A percentile compares a stretch with the other conserved stretches of the same genome.
phyloP scores from a whole-genome alignment of 2,888 invertebrate genomes.

The Listrodromus nycthemerus region DNA sequence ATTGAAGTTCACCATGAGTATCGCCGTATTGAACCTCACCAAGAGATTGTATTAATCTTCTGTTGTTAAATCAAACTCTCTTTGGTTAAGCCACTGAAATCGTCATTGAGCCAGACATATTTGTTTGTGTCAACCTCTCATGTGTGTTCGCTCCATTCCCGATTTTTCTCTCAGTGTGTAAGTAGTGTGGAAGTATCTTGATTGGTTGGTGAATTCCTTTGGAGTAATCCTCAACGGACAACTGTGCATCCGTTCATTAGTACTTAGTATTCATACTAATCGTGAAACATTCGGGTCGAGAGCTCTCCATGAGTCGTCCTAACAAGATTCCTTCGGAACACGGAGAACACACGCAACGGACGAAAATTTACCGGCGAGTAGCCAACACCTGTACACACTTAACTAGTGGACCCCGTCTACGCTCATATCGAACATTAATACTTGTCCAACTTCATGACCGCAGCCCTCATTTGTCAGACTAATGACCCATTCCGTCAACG shows the following conservation, averaged over 20 bases:
- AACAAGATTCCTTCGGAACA: not conserved
- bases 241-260: not conserved
- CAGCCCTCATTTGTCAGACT: slow-evolving; percentile 49
- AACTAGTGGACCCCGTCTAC: slow-evolving; percentile 16
- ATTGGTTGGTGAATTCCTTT: slow-evolving; percentile 7
- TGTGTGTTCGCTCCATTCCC: too few relatives aligned
- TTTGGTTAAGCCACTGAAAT: too few relatives aligned
- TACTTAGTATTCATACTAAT: not conserved
- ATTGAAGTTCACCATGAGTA: too few relatives aligned
- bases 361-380: slow-evolving; percentile 16
- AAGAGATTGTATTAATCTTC: too few relatives aligned
- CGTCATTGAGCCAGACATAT: too few relatives aligned
- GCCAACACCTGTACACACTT: slow-evolving; percentile 36
- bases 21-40: too few relatives aligned
- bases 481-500: slow-evolving; percentile 51
- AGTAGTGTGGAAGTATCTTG: not conserved
- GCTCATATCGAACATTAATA: slow-evolving; percentile 31
- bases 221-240: not conserved
- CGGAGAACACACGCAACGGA: not conserved
- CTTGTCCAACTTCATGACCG: slow-evolving; percentile 46
- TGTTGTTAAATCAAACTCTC: too few relatives aligned
- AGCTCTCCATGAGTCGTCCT: too few relatives aligned
- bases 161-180: too few relatives aligned
- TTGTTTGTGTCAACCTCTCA: too few relatives aligned
- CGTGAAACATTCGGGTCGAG: slow-evolving; percentile 22